A percentile compares a stretch with the other conserved stretches of the same genome.
Conservation (phyloP, 2,888 invertebrate genomes). For the Calameuta pallipes region DNA sequence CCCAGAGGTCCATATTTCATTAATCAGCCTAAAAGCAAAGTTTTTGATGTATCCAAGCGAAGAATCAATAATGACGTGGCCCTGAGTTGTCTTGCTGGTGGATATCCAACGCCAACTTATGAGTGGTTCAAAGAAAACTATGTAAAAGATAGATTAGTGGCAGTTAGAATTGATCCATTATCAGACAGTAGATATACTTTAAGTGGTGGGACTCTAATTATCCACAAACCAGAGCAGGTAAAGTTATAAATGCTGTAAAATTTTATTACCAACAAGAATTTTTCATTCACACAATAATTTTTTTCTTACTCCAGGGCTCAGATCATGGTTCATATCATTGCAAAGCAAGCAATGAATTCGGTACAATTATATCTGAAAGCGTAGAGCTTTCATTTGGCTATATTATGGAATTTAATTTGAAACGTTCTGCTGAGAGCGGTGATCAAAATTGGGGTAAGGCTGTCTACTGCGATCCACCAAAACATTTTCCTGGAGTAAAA, state of each 20-base stretch:
- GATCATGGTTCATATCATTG: conserved; percentile 94
- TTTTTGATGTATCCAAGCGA: conserved; percentile 83
- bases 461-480: conserved; percentile 92
- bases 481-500: conserved; percentile 88
- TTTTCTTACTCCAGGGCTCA: conserved; percentile 66
- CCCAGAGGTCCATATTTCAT: conserved; percentile 91
- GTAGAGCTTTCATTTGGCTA: conserved; percentile 88
- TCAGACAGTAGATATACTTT: conserved; percentile 81
- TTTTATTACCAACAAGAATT: not conserved
- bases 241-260: not conserved
- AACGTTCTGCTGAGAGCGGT: conserved; percentile 84
- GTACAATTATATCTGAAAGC: conserved; percentile 88
- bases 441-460: conserved; percentile 95
- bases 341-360: conserved; percentile 89
- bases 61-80: conserved; percentile 79
- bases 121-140: conserved; percentile 92
- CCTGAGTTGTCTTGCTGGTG: conserved; percentile 84
- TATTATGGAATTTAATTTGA: conserved; percentile 90
- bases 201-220: conserved; percentile 92
- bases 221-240: conserved; percentile 82
- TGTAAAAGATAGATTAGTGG: conserved; percentile 80
- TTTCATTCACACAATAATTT: not conserved
- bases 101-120: conserved; percentile 90
- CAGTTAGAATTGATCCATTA: conserved; percentile 82
- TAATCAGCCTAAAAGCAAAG: conserved; percentile 84